These are phyloP conservation scores for Bolborhynchus lineola DNA, from an alignment of 2,113 vertebrate genomes.

Conservation along the genomic window DNA sequence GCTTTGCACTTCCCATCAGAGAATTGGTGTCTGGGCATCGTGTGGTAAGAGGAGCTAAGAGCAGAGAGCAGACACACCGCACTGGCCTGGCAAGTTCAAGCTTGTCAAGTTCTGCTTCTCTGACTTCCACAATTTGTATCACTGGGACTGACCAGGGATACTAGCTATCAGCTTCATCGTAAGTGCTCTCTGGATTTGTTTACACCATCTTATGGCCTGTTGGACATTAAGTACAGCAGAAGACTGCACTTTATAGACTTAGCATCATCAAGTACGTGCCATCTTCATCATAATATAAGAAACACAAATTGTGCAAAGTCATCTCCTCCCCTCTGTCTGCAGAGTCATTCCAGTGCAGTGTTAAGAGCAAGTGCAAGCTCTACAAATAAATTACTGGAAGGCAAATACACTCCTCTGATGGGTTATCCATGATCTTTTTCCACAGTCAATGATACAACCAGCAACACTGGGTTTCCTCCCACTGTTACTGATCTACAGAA, in stretches of 20 bases:
- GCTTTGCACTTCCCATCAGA: not conserved
- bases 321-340: not conserved
- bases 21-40: not conserved
- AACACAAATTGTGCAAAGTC: not conserved
- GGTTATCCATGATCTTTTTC: not conserved
- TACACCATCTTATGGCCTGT: not conserved
- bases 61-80: not conserved
- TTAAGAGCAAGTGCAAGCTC: not conserved
- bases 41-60: not conserved
- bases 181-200: not conserved
- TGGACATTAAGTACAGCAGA: conserved; percentile 26
- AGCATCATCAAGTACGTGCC: not conserved
- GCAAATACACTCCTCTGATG: not conserved
- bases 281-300: not conserved
- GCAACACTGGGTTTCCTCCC: not conserved
- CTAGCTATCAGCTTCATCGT: not conserved
- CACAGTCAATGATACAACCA: conserved; percentile 14
- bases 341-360: not conserved
- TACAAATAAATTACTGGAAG: not conserved
- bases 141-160: not conserved
- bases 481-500: conserved; percentile 43
- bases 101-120: not conserved
- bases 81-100: not conserved
- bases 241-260: not conserved
- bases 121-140: not conserved